Evolutionary conservation across 1,140 invertebrate species (phyloP), one percentile per base, ranked within the genome.

Genomic region (Ceratitis capitata): DNA sequence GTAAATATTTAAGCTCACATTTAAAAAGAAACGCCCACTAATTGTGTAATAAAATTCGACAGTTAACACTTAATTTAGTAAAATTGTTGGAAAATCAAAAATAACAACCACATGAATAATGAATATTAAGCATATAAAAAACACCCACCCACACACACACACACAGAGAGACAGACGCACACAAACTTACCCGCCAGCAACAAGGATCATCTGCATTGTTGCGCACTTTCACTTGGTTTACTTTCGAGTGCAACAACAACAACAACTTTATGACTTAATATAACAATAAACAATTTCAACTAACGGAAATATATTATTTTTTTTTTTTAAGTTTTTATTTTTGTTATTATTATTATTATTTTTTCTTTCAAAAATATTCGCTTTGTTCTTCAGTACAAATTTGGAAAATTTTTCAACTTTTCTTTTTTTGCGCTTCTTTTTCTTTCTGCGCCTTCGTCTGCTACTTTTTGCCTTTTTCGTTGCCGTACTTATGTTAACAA

Each of bases 121-220:
- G n/a, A 69, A 3, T 19, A 7, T n/a, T 35, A 35, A 14, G 32
- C n/a, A 69, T 29, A 61, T 0, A 29, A 6, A 23, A 26, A 64
- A 53, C 14, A 85, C 49, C 53, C 1, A 78, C 26, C 32, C 26
- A 12, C 29, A 49, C 10, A 49, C 53, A 84, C 56, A 84, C 29
- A 83, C 32, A 7, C 10, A 61, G n/a, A 84, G 0, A 78, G 16
- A 49, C 35, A 85, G 19, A 45, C n/a, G 9, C 32, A 82, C 14
- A 64, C 85, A 83, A 42, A 91, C 91, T 92, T 91, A 92, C 91
- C 91, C 91, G 89, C 91, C 91, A 89, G 91, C 91, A 90, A 92
- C 91, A 90, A 92, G 89, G 88, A 92, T 92, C 91, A 92, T 92
- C 90, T 92, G 91, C 91, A 92, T 92, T 87, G 35, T 89, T 87